phyloP scores from a whole-genome alignment of 2,113 vertebrate genomes.

The Opisthocomus hoazin region DNA sequence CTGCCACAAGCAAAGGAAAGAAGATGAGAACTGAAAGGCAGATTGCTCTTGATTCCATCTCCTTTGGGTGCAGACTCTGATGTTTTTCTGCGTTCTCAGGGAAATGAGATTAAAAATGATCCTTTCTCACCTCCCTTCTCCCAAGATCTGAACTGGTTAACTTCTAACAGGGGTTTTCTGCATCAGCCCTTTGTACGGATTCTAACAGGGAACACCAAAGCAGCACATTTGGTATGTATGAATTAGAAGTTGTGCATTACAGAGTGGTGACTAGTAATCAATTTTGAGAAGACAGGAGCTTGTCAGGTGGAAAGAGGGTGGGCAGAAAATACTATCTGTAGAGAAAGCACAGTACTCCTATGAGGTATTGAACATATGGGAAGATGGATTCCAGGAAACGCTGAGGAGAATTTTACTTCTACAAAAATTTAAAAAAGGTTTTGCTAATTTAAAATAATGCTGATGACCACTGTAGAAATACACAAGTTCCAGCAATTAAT shows the following conservation, averaged over 20 bases:
- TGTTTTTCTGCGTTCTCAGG: not conserved
- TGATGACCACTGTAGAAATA: not conserved
- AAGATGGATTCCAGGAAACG: not conserved
- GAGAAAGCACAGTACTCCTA: not conserved
- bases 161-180: not conserved
- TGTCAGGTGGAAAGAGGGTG: not conserved
- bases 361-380: not conserved
- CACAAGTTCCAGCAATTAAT: not conserved
- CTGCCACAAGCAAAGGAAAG: not conserved
- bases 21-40: not conserved
- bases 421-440: not conserved
- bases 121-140: not conserved
- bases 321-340: not conserved
- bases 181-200: not conserved
- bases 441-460: not conserved
- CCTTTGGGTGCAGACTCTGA: not conserved
- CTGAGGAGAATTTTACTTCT: not conserved
- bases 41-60: not conserved
- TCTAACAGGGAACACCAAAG: not conserved
- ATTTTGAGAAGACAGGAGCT: not conserved
- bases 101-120: not conserved
- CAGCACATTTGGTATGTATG: not conserved
- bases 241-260: not conserved
- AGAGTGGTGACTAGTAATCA: not conserved
- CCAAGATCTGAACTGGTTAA: not conserved